Percentiles rank a stretch among this genome's conserved stretches.
phyloP scores from a whole-genome alignment of 1,140 invertebrate genomes.

The Drosophila oshimai region DNA sequence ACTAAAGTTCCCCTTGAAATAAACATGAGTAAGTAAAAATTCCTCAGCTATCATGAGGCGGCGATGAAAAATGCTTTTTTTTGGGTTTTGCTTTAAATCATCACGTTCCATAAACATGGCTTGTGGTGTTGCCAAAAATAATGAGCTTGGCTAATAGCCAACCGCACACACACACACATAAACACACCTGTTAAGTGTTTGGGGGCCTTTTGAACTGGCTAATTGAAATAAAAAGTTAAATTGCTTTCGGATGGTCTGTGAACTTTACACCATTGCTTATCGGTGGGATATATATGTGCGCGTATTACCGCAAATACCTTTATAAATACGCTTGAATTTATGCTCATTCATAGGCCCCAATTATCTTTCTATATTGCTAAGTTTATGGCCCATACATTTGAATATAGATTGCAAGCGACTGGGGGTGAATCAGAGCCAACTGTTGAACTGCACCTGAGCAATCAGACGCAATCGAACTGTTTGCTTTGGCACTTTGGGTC shows the following conservation, averaged over 20 bases:
- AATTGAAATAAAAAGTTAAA: slow-evolving; percentile 46
- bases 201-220: slow-evolving; percentile 33
- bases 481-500: slow-evolving; percentile 9
- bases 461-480: slow-evolving; percentile 34
- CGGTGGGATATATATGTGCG: neutral
- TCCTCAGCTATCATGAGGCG: slow-evolving; percentile 60
- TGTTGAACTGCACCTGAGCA: slow-evolving; percentile 14
- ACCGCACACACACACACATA: neutral
- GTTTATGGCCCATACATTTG: neutral
- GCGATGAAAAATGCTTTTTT: slow-evolving; percentile 32
- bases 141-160: slow-evolving; percentile 41
- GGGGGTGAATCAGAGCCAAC: slow-evolving; percentile 13
- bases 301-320: neutral
- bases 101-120: slow-evolving; percentile 73
- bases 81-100: slow-evolving; percentile 47
- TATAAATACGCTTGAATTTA: neutral
- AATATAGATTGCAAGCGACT: no score
- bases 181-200: slow-evolving; percentile 8
- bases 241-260: slow-evolving; percentile 4
- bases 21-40: slow-evolving; percentile 74
- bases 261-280: slow-evolving; percentile 30
- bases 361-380: neutral
- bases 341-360: neutral
- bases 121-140: slow-evolving; percentile 41
- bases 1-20: slow-evolving; percentile 71